Evolutionary conservation across 1,140 invertebrate species (phyloP).

Genomic region (Thaumatotibia leucotreta): DNA sequence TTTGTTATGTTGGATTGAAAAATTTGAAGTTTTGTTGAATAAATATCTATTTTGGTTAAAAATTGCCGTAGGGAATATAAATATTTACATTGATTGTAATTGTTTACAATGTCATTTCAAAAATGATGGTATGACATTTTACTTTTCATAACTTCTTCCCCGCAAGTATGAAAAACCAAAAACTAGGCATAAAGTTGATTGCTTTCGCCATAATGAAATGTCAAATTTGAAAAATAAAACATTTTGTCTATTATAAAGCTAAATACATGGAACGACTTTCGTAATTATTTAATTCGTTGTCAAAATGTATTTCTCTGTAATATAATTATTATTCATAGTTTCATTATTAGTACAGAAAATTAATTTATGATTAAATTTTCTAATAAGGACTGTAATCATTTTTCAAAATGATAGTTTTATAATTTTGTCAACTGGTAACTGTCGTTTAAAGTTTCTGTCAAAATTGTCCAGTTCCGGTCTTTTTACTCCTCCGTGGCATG

Average conservation of each 20-base stretch:
- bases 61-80: too few relatives aligned
- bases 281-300: constrained; percentile 16
- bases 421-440: constrained; percentile 44
- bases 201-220: background rate
- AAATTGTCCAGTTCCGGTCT: constrained; percentile 61
- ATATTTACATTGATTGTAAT: too few relatives aligned
- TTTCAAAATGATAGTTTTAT: background rate
- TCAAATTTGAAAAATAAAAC: background rate
- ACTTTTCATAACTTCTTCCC: too few relatives aligned
- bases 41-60: too few relatives aligned
- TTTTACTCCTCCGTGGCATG: constrained; percentile 76
- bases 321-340: too few relatives aligned
- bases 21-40: too few relatives aligned
- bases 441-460: constrained; percentile 47
- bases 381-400: too few relatives aligned
- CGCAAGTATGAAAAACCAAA: background rate
- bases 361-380: background rate
- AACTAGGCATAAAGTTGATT: background rate
- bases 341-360: background rate
- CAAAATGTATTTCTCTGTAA: background rate
- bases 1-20: too few relatives aligned
- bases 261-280: background rate
- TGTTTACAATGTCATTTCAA: too few relatives aligned
- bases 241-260: constrained; percentile 5
- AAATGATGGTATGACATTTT: too few relatives aligned